phyloP scores from a whole-genome alignment of 2,888 invertebrate species.

The Deilephila elpenor region DNA sequence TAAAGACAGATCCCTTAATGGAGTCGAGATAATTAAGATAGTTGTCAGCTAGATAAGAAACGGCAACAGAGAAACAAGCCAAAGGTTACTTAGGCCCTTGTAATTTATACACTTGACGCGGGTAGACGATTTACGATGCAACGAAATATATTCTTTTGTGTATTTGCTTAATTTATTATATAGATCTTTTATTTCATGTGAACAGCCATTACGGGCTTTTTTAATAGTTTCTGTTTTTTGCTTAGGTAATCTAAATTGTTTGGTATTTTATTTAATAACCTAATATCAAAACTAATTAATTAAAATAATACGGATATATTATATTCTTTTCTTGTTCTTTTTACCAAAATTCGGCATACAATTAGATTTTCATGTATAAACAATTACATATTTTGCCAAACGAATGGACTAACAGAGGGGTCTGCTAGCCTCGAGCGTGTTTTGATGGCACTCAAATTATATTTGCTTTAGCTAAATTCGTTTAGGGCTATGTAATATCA shows the following conservation, averaged over 20 bases:
- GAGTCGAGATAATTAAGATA: constrained; percentile 29
- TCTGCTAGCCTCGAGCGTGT: constrained; percentile 18
- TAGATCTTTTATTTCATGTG: not conserved
- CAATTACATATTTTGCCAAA: not conserved
- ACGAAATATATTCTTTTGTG: constrained; percentile 18
- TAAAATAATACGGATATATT: too few species aligned
- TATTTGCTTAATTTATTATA: not conserved
- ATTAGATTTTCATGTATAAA: not conserved
- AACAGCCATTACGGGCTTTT: not conserved
- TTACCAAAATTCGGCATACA: not conserved
- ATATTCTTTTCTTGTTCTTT: too few species aligned
- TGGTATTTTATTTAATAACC: too few species aligned
- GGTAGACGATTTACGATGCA: constrained; percentile 25
- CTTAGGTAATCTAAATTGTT: too few species aligned
- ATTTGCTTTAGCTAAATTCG: constrained; percentile 29
- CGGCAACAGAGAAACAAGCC: constrained; percentile 30
- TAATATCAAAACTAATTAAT: too few species aligned
- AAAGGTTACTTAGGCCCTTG: constrained; percentile 28
- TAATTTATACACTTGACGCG: constrained; percentile 30
- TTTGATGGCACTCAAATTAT: constrained; percentile 26
- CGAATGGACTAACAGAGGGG: constrained; percentile 3
- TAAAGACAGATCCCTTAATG: constrained; percentile 24
- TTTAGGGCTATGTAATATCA: constrained; percentile 14
- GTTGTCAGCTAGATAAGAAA: constrained; percentile 29
- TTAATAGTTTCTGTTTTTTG: too few species aligned